Conservation (phyloP, 2,888 invertebrate species). For the Lapara coniferarum region DNA sequence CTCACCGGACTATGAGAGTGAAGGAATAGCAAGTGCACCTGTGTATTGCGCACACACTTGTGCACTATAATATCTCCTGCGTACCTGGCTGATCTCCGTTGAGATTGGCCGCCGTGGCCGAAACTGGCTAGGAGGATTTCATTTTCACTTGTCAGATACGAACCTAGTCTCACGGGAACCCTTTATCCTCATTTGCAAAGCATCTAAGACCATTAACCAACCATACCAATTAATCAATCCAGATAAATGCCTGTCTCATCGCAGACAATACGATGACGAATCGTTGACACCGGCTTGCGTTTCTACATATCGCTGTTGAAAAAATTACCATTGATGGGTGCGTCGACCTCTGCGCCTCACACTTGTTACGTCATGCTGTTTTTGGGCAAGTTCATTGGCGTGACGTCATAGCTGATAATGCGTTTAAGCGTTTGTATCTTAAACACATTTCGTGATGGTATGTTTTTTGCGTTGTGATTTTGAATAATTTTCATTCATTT, state of each 20-base stretch:
- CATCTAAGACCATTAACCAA: not conserved
- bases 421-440: conserved; percentile 9
- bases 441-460: not conserved
- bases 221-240: not conserved
- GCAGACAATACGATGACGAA: conserved; percentile 45
- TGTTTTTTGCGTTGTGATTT: not conserved
- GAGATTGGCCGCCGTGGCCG: no score
- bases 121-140: no score
- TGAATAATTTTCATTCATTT: no score
- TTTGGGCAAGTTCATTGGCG: conserved; percentile 30
- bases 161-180: no score
- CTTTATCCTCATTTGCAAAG: no score
- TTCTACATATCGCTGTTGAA: conserved; percentile 24
- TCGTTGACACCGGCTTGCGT: conserved; percentile 45
- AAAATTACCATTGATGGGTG: conserved; percentile 19
- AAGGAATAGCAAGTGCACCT: no score
- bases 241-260: not conserved
- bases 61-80: no score
- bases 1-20: no score
- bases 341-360: conserved; percentile 23
- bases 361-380: conserved; percentile 11
- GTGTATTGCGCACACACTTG: no score
- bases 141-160: no score
- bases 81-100: no score
- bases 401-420: conserved; percentile 24